Conservation (phyloP, 2,113 vertebrate genomes). For the Siniperca knerii region DNA sequence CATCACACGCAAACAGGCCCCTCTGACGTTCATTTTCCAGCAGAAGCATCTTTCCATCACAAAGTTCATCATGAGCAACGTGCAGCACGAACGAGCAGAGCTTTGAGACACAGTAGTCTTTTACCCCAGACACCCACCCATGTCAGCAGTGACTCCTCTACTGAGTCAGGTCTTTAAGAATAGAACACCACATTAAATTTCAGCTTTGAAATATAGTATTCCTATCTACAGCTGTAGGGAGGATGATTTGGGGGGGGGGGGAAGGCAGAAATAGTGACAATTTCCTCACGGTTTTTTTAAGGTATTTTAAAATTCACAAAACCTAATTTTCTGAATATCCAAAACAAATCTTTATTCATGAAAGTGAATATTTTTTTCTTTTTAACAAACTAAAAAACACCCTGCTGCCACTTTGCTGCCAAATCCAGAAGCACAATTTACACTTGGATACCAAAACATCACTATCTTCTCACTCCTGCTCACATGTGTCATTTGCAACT, state of each 20-base stretch:
- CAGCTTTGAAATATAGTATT: neutral
- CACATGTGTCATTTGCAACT: conserved; percentile 33
- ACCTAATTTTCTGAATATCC: neutral
- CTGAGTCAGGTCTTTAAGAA: conserved; percentile 43
- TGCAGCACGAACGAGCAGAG: conserved; percentile 52
- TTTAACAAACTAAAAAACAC: conserved; percentile 11
- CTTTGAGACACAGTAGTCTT: conserved; percentile 31
- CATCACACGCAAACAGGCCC: conserved; percentile 31
- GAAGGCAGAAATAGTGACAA: neutral
- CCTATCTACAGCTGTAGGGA: neutral
- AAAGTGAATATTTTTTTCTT: neutral
- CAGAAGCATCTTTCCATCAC: conserved; percentile 61
- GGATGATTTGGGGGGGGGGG: no score
- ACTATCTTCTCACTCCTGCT: conserved; percentile 16
- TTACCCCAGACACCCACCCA: conserved; percentile 49
- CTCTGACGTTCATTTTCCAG: conserved; percentile 51
- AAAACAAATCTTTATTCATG: conserved; percentile 16
- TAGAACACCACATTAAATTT: neutral
- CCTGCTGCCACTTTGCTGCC: conserved; percentile 12
- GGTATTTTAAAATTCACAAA: neutral
- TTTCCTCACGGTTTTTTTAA: neutral
- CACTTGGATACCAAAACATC: conserved; percentile 33
- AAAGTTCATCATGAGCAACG: conserved; percentile 69
- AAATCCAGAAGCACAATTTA: conserved; percentile 27
- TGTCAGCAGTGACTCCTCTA: conserved; percentile 30